Evolutionary conservation across 2,113 vertebrate genomes (phyloP).

Genomic region (Corythoichthys haematopterus): DNA sequence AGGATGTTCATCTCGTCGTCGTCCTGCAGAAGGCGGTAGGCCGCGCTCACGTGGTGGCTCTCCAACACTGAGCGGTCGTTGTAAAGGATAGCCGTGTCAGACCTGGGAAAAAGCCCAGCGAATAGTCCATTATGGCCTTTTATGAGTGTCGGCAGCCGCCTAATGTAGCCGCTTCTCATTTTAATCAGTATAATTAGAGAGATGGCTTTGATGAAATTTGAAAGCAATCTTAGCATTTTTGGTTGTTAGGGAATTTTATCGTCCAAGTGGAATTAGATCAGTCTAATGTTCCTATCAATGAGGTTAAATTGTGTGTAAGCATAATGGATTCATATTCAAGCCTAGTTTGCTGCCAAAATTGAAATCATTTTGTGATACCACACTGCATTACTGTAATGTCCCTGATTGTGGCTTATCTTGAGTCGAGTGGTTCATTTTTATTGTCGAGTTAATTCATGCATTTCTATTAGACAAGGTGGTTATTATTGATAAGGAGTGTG

Average conservation of each 20-base stretch:
- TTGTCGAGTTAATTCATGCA: neutral
- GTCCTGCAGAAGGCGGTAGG: slow-evolving; percentile 91
- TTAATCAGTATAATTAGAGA: neutral
- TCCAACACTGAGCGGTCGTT: slow-evolving; percentile 94
- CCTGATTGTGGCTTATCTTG: neutral
- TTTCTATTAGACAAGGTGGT: too few relatives aligned
- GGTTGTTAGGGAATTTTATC: neutral
- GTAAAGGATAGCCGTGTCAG: slow-evolving; percentile 93
- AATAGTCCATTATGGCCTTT: neutral
- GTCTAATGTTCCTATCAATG: neutral
- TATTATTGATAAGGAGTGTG: too few relatives aligned
- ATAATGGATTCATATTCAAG: neutral
- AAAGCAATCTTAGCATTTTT: neutral
- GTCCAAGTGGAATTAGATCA: neutral
- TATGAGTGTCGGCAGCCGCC: neutral
- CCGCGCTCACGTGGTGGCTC: slow-evolving; percentile 94
- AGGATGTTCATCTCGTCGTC: slow-evolving; percentile 99
- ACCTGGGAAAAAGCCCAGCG: slow-evolving; percentile 68
- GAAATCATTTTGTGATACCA: neutral
- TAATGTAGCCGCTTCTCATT: neutral
- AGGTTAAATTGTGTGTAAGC: neutral
- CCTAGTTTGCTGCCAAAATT: neutral
- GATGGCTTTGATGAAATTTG: neutral
- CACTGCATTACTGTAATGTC: neutral
- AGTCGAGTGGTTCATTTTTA: neutral